Evolutionary conservation across 2,888 invertebrate genomes (phyloP).

Genomic region (Amblyteles armatorius): DNA sequence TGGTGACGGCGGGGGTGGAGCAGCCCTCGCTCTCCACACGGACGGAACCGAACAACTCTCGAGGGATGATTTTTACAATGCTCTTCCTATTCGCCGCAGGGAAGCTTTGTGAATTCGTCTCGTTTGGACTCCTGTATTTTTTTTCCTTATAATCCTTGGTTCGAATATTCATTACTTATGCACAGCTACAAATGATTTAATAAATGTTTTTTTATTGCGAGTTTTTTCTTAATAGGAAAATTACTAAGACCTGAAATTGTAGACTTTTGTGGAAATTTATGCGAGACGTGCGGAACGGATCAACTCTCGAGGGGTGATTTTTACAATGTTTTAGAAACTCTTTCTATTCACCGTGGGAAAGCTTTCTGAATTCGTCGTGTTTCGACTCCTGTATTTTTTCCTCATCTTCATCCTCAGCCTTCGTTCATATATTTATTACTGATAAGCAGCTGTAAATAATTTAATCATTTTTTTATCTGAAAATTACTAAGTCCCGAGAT

Average conservation of each 20-base stretch:
- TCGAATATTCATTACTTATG: too few relatives aligned
- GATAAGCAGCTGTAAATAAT: too few relatives aligned
- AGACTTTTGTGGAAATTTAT: too few relatives aligned
- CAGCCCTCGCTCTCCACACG: slow-evolving; percentile 27
- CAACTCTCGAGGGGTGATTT: slow-evolving; percentile 44
- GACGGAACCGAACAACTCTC: slow-evolving; percentile 30
- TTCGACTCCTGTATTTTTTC: background rate
- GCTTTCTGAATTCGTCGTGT: slow-evolving; percentile 15
- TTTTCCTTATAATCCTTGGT: too few relatives aligned
- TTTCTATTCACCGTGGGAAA: background rate
- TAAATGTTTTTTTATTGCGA: too few relatives aligned
- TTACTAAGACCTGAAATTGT: too few relatives aligned
- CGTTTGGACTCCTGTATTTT: background rate
- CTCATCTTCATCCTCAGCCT: too few relatives aligned
- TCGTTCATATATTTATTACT: too few relatives aligned
- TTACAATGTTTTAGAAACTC: background rate
- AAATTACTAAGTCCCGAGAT: too few relatives aligned
- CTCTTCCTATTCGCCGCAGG: background rate
- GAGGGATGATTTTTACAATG: slow-evolving; percentile 46
- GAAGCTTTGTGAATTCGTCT: slow-evolving; percentile 26
- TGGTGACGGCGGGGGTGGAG: slow-evolving; percentile 29
- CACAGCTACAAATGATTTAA: too few relatives aligned
- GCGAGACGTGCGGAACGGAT: slow-evolving; percentile 23
- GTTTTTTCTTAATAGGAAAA: too few relatives aligned
- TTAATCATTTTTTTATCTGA: too few relatives aligned